Evolutionary conservation across 2,113 vertebrate species (phyloP).

Genomic region (Rousettus leschenaultii): DNA sequence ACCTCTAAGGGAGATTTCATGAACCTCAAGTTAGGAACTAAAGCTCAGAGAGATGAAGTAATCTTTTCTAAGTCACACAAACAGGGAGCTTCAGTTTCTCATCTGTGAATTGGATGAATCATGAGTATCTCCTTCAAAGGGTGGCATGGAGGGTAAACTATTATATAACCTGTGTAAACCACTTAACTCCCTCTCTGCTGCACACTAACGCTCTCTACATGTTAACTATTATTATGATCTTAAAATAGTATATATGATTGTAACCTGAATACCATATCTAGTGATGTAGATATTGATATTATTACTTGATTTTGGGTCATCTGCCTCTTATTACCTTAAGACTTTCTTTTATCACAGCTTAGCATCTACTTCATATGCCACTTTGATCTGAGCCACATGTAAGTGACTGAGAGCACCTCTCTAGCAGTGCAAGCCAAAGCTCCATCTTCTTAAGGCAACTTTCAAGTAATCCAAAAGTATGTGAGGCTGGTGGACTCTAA

Average conservation of each 20-base stretch:
- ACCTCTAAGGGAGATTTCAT: conserved; percentile 1
- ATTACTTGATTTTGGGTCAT: not conserved
- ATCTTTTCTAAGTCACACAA: not conserved
- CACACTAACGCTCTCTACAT: not conserved
- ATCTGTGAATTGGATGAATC: not conserved
- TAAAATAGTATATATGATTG: not conserved
- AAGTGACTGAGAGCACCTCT: not conserved
- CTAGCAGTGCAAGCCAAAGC: not conserved
- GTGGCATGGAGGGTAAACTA: not conserved
- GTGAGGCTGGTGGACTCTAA: not conserved
- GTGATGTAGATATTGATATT: not conserved
- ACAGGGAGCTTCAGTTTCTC: not conserved
- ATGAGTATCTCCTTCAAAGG: not conserved
- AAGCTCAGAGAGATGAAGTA: not conserved
- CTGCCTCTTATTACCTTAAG: not conserved
- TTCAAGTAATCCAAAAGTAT: not conserved
- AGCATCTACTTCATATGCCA: not conserved
- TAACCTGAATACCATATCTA: not conserved
- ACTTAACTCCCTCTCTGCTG: not conserved
- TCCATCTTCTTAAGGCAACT: not conserved
- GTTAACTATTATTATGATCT: not conserved
- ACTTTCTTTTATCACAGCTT: not conserved
- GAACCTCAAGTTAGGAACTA: not conserved
- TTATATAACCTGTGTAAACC: not conserved
- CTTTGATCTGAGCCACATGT: accelerated